A percentile compares a stretch with the other conserved stretches of the same genome.
Evolutionary conservation across 2,888 invertebrate genomes (phyloP).

Genomic region (Nineta flava): DNA sequence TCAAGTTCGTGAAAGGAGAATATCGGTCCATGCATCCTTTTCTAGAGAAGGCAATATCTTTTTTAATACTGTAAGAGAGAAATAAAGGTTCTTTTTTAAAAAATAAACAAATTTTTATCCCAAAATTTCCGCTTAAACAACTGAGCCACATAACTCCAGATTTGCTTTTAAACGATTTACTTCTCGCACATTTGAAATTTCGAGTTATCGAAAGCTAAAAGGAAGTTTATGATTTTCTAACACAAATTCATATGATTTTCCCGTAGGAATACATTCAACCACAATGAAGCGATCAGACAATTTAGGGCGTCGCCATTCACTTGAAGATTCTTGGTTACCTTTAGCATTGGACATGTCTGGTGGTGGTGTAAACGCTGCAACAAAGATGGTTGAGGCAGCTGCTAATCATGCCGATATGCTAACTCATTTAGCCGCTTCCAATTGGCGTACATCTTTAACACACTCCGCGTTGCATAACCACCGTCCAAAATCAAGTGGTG

Average conservation of each 20-base stretch:
- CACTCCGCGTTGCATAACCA: neutral
- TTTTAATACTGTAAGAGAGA: no score
- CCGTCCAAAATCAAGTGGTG: neutral
- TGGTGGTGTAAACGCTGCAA: neutral
- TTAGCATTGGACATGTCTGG: conserved; percentile 1
- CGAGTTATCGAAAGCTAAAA: no score
- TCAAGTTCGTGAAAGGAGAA: no score
- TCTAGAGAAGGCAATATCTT: no score
- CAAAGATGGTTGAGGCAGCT: neutral
- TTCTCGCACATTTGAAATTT: no score
- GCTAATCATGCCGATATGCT: neutral
- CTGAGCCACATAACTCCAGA: no score
- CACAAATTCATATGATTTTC: neutral
- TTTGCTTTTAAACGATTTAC: no score
- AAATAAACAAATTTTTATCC: no score
- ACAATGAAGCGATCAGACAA: neutral
- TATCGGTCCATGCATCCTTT: no score
- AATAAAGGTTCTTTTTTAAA: no score
- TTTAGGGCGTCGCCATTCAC: neutral
- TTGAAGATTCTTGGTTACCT: conserved; percentile 1
- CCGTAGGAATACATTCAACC: neutral
- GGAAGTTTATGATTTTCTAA: no score
- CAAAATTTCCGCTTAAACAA: no score
- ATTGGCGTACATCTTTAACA: neutral
- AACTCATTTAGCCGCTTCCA: neutral